A percentile compares a stretch with the other conserved stretches of the same genome.
Evolutionary conservation across 2,797 vertebrate species (phyloP).

Genomic region (Phrynocephalus vlangalii): DNA sequence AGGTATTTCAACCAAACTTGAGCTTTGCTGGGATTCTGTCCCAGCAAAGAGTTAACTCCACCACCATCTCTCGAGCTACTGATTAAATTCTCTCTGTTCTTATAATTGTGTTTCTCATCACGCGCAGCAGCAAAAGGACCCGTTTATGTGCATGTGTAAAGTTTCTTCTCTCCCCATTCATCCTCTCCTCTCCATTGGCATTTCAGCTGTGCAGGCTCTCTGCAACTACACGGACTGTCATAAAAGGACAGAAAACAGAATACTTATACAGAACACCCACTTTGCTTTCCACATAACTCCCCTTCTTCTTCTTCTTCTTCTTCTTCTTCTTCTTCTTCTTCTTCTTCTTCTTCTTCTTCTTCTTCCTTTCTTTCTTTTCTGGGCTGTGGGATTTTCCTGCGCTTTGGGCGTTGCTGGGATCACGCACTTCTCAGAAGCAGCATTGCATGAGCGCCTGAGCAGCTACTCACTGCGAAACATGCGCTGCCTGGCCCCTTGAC

Average conservation of each 20-base stretch:
- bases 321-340: constrained; percentile 40
- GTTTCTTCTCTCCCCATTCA: constrained; percentile 51
- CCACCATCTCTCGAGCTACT: constrained; percentile 44
- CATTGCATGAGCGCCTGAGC: constrained; percentile 51
- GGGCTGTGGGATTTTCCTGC: constrained; percentile 49
- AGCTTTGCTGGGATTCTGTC: constrained; percentile 58
- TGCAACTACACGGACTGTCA: not conserved
- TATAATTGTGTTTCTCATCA: constrained; percentile 82
- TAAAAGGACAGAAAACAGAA: not conserved
- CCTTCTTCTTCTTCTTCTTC: constrained; percentile 41
- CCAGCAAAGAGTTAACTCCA: constrained; percentile 77
- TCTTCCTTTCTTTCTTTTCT: constrained; percentile 14
- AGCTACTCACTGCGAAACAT: constrained; percentile 65
- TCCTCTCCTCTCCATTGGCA: not conserved
- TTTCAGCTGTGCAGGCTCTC: not conserved
- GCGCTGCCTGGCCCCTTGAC: constrained; percentile 70
- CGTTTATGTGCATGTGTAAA: constrained; percentile 68
- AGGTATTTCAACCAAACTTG: constrained; percentile 2
- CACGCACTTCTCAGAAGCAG: constrained; percentile 59
- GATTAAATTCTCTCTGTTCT: constrained; percentile 72
- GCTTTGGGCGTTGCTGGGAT: constrained; percentile 44
- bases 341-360: constrained; percentile 48
- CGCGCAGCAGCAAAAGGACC: constrained; percentile 69
- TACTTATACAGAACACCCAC: not conserved
- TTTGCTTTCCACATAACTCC: constrained; percentile 8